phyloP scores from a whole-genome alignment of 2,113 vertebrate species.

The Sciurus niger region DNA sequence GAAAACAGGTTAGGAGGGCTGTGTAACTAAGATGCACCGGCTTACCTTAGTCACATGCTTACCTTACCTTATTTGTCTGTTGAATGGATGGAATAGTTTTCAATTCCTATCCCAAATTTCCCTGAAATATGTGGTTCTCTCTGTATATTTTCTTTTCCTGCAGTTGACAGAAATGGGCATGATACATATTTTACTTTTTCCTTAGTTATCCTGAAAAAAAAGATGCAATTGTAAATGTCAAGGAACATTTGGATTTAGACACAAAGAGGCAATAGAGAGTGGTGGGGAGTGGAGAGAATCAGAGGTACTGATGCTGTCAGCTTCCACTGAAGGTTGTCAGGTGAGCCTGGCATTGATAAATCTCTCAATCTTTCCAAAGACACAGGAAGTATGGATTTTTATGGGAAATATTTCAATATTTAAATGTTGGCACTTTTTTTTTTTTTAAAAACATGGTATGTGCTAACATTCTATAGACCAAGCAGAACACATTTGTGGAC shows the following conservation, averaged over 20 bases:
- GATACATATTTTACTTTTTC: background rate
- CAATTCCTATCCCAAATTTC: background rate
- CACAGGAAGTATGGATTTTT: background rate
- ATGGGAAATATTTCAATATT: background rate
- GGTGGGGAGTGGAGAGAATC: background rate
- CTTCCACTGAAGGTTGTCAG: background rate
- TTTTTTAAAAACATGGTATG: background rate
- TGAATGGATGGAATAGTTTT: background rate
- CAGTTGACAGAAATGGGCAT: background rate
- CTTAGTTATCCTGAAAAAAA: background rate
- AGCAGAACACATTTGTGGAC: background rate
- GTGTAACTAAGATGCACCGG: background rate
- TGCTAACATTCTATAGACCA: background rate
- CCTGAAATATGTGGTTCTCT: background rate
- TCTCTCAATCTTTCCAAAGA: background rate
- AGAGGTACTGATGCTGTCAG: background rate
- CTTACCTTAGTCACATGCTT: background rate
- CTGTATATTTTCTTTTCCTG: background rate
- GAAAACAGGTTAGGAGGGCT: background rate
- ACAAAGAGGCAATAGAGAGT: background rate
- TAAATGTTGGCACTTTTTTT: background rate
- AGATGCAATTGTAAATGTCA: background rate
- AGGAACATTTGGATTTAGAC: background rate
- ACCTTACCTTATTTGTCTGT: accelerated
- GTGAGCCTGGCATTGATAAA: background rate